These are phyloP conservation scores for Haliclystus octoradiatus DNA, from an alignment of 30 jellyfish, hydroid and myxozoan species.

Conservation along the genomic window DNA sequence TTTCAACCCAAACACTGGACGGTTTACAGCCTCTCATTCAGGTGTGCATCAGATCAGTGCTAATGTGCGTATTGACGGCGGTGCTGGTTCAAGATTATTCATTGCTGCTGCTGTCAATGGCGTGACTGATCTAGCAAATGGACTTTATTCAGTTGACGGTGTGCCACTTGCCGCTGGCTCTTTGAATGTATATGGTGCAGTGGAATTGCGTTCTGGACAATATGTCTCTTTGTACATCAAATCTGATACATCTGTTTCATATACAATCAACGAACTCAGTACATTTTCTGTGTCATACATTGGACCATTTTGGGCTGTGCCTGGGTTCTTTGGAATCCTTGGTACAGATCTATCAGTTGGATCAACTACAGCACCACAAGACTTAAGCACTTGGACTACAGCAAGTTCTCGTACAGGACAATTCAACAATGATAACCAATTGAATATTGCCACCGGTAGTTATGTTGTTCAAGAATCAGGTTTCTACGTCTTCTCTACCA, in stretches of 20 bases:
- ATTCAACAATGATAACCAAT: conserved; percentile 21
- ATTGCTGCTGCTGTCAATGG: conserved; percentile 60
- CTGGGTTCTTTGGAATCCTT: conserved; percentile 68
- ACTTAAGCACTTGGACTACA: conserved; percentile 1
- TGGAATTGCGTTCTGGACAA: conserved; percentile 65
- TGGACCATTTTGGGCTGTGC: conserved; percentile 83
- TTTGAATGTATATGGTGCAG: conserved; percentile 57
- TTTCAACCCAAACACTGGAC: conserved; percentile 54
- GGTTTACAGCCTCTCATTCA: conserved; percentile 83
- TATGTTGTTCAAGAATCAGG: conserved; percentile 34
- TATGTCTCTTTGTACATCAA: conserved; percentile 28
- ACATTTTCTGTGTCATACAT: conserved; percentile 59
- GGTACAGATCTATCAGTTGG: not conserved
- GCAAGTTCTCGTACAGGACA: not conserved
- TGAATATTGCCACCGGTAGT: conserved; percentile 18
- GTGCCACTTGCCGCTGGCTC: conserved; percentile 46
- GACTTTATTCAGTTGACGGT: conserved; percentile 48
- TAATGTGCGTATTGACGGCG: conserved; percentile 22
- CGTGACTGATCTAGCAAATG: conserved; percentile 34
- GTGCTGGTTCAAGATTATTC: conserved; percentile 33
- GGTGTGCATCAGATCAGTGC: conserved; percentile 78
- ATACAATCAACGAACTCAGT: conserved; percentile 34
- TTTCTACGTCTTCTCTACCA: conserved; percentile 59
- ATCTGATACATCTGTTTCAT: conserved; percentile 14
- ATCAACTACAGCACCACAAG: not conserved